Conservation (phyloP, 2,113 vertebrate genomes). For the Dasyurus viverrinus region DNA sequence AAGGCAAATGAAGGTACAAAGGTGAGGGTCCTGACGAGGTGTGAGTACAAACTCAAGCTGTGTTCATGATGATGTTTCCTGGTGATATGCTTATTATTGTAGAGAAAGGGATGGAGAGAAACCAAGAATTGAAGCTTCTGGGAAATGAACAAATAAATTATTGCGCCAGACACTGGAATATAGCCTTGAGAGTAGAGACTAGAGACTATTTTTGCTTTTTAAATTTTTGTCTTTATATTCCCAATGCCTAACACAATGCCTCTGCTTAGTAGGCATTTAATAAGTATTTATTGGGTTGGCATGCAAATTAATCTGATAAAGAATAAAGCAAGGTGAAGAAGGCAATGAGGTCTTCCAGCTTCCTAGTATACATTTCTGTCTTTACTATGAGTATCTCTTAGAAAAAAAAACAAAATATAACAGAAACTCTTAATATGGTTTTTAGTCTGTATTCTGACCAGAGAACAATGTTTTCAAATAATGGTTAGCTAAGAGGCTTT, state of each 20-base stretch:
- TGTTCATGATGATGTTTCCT: neutral
- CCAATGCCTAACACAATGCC: neutral
- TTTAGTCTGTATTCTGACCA: neutral
- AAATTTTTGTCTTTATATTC: neutral
- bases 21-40: neutral
- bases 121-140: neutral
- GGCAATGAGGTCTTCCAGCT: neutral
- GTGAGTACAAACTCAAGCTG: neutral
- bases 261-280: neutral
- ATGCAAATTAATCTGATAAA: neutral
- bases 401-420: neutral
- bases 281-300: neutral
- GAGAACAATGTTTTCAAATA: neutral
- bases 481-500: neutral
- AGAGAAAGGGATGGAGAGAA: no score
- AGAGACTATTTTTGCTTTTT: neutral
- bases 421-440: neutral
- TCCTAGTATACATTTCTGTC: neutral
- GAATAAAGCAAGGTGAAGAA: neutral
- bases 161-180: neutral
- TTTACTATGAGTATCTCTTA: neutral
- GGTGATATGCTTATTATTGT: neutral
- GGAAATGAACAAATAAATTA: neutral
- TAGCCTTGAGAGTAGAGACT: neutral
- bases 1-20: neutral